A percentile compares a stretch with the other conserved stretches of the same genome.
Evolutionary conservation across 1,140 invertebrate species (phyloP).

Genomic region (Streblospio benedicti): DNA sequence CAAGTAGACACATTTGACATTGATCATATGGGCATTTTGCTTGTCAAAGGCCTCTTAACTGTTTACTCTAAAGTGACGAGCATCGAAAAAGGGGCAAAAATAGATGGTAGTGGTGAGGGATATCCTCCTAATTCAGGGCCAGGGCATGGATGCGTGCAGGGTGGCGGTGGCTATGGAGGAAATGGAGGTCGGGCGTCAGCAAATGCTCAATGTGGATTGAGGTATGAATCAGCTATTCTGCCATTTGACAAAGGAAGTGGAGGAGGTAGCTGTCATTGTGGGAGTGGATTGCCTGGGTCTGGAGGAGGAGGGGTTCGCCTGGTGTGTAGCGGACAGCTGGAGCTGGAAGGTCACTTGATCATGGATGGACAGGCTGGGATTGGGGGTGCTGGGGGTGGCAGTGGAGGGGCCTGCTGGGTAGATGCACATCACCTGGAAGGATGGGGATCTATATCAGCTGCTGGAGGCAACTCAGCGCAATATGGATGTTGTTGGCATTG

Average conservation of each 20-base stretch:
- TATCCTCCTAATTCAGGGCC: constrained; percentile 21
- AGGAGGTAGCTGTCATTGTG: constrained; percentile 25
- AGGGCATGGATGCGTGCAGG: constrained; percentile 20
- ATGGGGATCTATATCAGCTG: constrained; percentile 24
- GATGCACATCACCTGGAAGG: constrained; percentile 28
- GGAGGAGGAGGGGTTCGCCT: constrained; percentile 22
- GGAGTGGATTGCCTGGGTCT: background rate
- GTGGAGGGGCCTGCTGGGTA: constrained; percentile 30
- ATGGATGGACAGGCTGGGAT: constrained; percentile 19
- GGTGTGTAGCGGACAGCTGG: constrained; percentile 13
- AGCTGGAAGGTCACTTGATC: constrained; percentile 24
- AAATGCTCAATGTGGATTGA: background rate
- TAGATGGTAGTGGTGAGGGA: constrained; percentile 22
- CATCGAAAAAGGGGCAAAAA: constrained; percentile 22
- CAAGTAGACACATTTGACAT: background rate
- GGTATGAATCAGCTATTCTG: constrained; percentile 14
- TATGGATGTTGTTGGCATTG: constrained; percentile 18
- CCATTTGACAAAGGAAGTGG: constrained; percentile 27
- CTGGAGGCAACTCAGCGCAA: constrained; percentile 23
- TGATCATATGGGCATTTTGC: constrained; percentile 3
- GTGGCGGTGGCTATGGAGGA: constrained; percentile 11
- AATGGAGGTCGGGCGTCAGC: background rate
- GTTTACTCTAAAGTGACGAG: constrained; percentile 18
- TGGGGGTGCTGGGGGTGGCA: constrained; percentile 27
- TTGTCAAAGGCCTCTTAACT: background rate